These are phyloP conservation scores for Ibycter americanus DNA, from an alignment of 2,797 vertebrate genomes.

Conservation along the genomic window DNA sequence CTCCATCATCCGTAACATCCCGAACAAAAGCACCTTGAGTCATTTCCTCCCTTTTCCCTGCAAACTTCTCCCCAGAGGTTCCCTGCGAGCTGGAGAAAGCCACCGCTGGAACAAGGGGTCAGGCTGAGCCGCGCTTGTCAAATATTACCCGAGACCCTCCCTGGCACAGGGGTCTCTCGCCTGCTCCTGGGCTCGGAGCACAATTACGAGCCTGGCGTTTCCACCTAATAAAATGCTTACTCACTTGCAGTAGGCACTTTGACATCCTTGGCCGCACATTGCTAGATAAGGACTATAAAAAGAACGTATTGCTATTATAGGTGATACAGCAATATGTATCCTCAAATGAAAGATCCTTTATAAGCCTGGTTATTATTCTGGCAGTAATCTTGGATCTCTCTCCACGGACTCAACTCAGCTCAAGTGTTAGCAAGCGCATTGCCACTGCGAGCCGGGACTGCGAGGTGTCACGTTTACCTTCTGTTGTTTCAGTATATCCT, in stretches of 20 bases:
- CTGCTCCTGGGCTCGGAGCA: not conserved
- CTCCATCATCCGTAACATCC: not conserved
- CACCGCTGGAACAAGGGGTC: not conserved
- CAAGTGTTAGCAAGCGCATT: not conserved
- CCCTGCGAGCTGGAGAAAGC: not conserved
- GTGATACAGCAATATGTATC: constrained; percentile 27
- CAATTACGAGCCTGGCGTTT: not conserved
- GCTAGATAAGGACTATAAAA: constrained; percentile 51
- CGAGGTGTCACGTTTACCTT: not conserved
- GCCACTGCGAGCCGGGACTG: not conserved
- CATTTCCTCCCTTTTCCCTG: not conserved
- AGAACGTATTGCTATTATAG: not conserved
- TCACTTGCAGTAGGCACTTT: constrained; percentile 49
- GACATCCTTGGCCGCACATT: constrained; percentile 62
- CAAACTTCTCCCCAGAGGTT: not conserved
- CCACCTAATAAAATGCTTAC: constrained; percentile 60
- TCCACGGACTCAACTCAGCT: not conserved
- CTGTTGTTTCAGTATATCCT: not conserved
- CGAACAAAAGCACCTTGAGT: not conserved
- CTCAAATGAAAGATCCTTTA: not conserved
- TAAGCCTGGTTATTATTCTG: constrained; percentile 48
- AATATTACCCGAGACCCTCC: not conserved
- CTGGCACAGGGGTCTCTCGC: not conserved
- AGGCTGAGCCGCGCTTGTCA: not conserved
- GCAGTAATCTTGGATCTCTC: not conserved